Evolutionary conservation across 1,140 invertebrate genomes (phyloP), one percentile per base, ranked within the genome.

Genomic region (Caenorhabditis remanei): DNA sequence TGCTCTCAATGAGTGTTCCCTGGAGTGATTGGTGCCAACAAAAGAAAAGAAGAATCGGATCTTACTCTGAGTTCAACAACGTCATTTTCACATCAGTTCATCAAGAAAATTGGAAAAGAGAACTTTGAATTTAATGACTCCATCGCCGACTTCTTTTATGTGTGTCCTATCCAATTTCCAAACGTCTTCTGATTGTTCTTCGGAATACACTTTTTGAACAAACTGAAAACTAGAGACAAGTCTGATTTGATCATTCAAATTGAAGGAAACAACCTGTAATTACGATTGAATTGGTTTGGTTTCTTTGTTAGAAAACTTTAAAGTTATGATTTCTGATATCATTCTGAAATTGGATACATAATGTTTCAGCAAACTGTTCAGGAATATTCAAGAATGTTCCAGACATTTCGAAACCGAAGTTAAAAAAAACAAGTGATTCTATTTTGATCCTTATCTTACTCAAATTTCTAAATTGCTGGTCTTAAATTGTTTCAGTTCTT

Each of bases 161-260:
- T 32, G 32, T 32, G 50, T 19, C 71, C 71, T 79, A 79, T 79
- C 71, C 71, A 79, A 79, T 79, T 79, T 79, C 71, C 11, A 71
- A 46, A 79, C n/a, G 46, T 79, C 46, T 79, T 79, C 71, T 79
- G 71, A 79, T 79, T 79, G 71, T 79, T 50, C 71, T 50, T 79
- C 71, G 46, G 40, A 79, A n/a, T 79, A 79, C 43, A 79, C 21
- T 50, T 13, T 79, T 13, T 50, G 46, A 58, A 58, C 56, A 8
- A 21, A n/a, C 56, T 58, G 21, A 40, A 63, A 63, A 63, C 61
- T 63, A 40, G 21, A 4, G 19, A 58, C 14, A 58, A 58, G 24
- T 63, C 21, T 63, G 24, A 63, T 63, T 21, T 32, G 14, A 63
- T n/a, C 56, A 21, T 21, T 58, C 21, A 19, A 13, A 16, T 16